Evolutionary conservation across 2,797 vertebrate genomes (phyloP).

Genomic region (Enteromius mattozi): DNA sequence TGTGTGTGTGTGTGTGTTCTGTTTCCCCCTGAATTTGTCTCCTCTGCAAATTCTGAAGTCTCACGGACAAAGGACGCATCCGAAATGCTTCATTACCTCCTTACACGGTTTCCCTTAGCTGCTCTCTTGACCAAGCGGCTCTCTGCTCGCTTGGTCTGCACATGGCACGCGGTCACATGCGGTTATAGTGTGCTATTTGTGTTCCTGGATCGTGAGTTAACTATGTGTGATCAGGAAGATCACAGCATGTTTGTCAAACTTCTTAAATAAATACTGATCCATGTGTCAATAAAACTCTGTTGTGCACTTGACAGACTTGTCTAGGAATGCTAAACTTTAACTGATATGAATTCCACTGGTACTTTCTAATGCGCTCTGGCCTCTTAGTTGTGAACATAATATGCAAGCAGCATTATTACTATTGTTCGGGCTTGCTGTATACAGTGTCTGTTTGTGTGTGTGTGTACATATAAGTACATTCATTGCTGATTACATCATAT

Average conservation of each 20-base stretch:
- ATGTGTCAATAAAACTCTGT: not conserved
- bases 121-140: slow-evolving; percentile 7
- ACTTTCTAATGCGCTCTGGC: not conserved
- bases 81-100: slow-evolving; percentile 37
- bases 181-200: not conserved
- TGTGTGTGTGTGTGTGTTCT: slow-evolving; percentile 23
- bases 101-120: not conserved
- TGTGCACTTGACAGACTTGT: not conserved
- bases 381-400: not conserved
- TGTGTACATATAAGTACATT: no score
- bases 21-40: slow-evolving; percentile 31
- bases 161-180: not conserved
- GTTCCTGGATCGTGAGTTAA: not conserved
- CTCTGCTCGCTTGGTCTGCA: not conserved
- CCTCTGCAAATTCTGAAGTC: slow-evolving; percentile 45
- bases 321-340: slow-evolving; percentile 7
- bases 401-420: not conserved
- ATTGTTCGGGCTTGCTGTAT: not conserved
- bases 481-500: no score
- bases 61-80: slow-evolving; percentile 1
- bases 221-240: not conserved
- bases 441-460: no score
- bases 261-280: slow-evolving; percentile 32
- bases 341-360: not conserved
- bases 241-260: slow-evolving; percentile 21